Conservation (phyloP, 2,888 invertebrate genomes). For the Ferdinandea cuprea region DNA sequence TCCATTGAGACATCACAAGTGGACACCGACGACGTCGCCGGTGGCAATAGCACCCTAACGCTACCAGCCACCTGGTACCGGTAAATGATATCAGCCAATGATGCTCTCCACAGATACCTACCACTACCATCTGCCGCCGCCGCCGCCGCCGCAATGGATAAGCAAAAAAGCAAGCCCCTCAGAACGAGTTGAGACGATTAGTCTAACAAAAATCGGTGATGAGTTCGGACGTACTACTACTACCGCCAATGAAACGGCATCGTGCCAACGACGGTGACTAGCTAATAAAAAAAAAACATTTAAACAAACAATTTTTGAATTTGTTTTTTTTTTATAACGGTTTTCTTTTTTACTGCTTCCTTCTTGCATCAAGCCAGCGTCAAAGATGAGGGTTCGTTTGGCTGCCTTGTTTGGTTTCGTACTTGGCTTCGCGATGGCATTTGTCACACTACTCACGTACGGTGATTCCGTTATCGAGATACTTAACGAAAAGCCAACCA, state of each 20-base stretch:
- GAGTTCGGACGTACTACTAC: constrained; percentile 66
- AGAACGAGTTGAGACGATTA: constrained; percentile 43
- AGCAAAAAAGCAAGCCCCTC: not conserved
- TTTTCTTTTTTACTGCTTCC: constrained; percentile 30
- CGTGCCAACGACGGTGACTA: constrained; percentile 67
- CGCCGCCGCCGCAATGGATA: no score
- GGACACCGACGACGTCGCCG: constrained; percentile 23
- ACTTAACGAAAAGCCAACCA: constrained; percentile 61
- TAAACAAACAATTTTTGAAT: constrained; percentile 1
- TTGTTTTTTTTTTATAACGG: constrained; percentile 14
- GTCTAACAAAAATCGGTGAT: constrained; percentile 69
- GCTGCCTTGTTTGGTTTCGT: constrained; percentile 77
- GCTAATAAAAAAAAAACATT: constrained; percentile 4
- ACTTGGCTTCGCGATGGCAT: constrained; percentile 78
- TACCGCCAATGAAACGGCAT: constrained; percentile 47
- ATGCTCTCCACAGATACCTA: constrained; percentile 18
- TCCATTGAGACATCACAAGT: constrained; percentile 46
- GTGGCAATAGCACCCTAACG: not conserved
- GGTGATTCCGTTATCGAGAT: constrained; percentile 61
- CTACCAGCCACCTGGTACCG: not conserved
- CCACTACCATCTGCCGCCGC: constrained; percentile 25
- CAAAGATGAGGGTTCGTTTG: constrained; percentile 75
- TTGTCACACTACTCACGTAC: constrained; percentile 76
- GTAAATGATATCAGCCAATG: not conserved
- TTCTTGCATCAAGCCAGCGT: constrained; percentile 60